Evolutionary conservation across 1,140 invertebrate genomes (phyloP).

Genomic region (Drosophila triauraria): DNA sequence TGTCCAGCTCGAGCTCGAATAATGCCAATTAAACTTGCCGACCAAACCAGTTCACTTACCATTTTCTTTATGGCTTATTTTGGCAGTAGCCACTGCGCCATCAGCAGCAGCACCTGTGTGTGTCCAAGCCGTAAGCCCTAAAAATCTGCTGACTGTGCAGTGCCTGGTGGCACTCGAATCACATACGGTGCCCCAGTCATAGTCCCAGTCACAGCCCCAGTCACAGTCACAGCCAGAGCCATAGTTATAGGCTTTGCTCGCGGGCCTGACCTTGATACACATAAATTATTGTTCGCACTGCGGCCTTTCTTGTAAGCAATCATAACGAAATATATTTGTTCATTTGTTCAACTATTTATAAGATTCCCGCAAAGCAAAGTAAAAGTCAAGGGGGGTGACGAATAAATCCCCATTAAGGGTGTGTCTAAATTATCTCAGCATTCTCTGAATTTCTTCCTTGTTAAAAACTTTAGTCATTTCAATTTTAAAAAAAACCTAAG

Average conservation of each 20-base stretch:
- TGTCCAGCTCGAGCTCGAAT: slow-evolving; percentile 64
- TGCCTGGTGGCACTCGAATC: slow-evolving; percentile 42
- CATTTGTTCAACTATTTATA: slow-evolving; percentile 32
- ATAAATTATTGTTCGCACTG: slow-evolving; percentile 65
- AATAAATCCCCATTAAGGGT: neutral
- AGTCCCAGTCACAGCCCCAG: neutral
- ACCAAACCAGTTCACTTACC: slow-evolving; percentile 73
- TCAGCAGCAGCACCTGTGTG: slow-evolving; percentile 49
- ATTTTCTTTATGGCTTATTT: slow-evolving; percentile 51
- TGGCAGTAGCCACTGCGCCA: slow-evolving; percentile 47
- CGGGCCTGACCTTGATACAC: slow-evolving; percentile 76
- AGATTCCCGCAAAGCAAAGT: slow-evolving; percentile 18
- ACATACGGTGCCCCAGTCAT: slow-evolving; percentile 45
- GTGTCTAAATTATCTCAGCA: slow-evolving; percentile 1
- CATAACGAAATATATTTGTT: slow-evolving; percentile 65
- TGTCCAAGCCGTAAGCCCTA: slow-evolving; percentile 35
- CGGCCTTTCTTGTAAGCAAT: slow-evolving; percentile 56
- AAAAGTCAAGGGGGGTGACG: slow-evolving; percentile 28
- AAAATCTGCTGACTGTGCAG: slow-evolving; percentile 46
- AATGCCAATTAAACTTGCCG: slow-evolving; percentile 78
- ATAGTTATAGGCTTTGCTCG: slow-evolving; percentile 74
- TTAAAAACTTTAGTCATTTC: too few relatives aligned
- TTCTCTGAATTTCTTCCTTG: neutral
- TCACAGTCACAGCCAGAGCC: slow-evolving; percentile 21
- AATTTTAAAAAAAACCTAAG: too few relatives aligned